Conservation (phyloP, 2,113 vertebrate genomes). For the mouse (Mus musculus) region DNA sequence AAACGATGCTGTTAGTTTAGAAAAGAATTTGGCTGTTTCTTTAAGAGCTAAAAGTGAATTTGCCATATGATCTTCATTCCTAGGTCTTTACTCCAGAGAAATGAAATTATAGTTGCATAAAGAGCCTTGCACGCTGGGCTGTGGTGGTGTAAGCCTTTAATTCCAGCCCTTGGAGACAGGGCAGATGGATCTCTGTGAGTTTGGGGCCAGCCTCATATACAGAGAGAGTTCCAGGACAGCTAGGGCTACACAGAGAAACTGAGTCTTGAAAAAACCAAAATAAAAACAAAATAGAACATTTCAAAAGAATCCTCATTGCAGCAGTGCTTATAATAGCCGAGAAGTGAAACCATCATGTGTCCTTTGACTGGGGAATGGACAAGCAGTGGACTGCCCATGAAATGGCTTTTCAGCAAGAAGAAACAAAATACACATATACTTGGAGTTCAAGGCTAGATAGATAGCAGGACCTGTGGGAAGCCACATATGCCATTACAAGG, state of each 20-base stretch:
- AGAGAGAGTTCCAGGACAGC: background rate
- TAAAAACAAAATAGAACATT: background rate
- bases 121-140: background rate
- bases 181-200: background rate
- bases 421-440: background rate
- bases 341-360: background rate
- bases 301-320: background rate
- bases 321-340: background rate
- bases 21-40: background rate
- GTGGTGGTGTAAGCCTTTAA: background rate
- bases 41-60: background rate
- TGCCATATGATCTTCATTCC: background rate
- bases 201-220: background rate
- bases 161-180: background rate
- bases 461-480: background rate
- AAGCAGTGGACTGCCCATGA: background rate
- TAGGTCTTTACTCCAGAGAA: background rate
- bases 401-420: background rate
- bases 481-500: too few species aligned
- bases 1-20: background rate
- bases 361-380: background rate
- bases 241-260: background rate
- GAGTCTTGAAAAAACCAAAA: background rate
- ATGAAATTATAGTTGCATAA: conserved; percentile 2
- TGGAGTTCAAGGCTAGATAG: background rate